A percentile compares a stretch with the other conserved stretches of the same genome.
These are phyloP conservation scores for Mactromeris polynyma DNA, from an alignment of 2,888 invertebrate species.

Conservation along the genomic window DNA sequence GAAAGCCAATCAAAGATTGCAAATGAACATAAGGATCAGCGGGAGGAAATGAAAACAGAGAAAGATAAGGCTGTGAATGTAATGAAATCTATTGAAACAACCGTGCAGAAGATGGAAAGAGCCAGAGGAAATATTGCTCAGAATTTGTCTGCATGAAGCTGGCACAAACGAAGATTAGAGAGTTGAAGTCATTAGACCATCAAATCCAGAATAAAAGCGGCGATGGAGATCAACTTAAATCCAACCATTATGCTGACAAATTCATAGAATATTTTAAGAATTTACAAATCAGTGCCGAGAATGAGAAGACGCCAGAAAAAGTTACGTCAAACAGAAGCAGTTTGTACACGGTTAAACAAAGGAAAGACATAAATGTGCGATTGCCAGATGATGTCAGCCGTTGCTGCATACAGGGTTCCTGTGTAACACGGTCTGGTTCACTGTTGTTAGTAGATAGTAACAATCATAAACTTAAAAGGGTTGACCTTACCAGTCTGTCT, in stretches of 20 bases:
- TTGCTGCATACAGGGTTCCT: background rate
- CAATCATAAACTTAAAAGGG: slow-evolving; percentile 2
- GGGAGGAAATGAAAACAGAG: background rate
- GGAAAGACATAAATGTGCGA: background rate
- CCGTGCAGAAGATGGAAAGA: background rate
- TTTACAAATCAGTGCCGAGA: too few species aligned
- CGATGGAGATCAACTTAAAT: background rate
- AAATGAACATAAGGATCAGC: background rate
- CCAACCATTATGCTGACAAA: background rate
- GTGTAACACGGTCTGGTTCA: background rate
- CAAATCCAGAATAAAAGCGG: background rate
- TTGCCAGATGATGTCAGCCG: background rate
- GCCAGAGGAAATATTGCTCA: slow-evolving; percentile 9
- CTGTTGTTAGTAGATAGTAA: background rate
- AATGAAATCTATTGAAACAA: background rate
- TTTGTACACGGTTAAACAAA: background rate
- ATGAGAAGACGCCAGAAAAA: background rate
- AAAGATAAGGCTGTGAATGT: background rate
- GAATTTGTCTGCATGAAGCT: slow-evolving; percentile 21
- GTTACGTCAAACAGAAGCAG: background rate
- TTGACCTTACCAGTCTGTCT: background rate
- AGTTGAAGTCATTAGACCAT: background rate
- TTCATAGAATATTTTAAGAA: background rate
- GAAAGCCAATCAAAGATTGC: background rate
- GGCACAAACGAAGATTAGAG: background rate